phyloP scores from a whole-genome alignment of 2,113 vertebrate genomes.

The Osmerus eperlanus region DNA sequence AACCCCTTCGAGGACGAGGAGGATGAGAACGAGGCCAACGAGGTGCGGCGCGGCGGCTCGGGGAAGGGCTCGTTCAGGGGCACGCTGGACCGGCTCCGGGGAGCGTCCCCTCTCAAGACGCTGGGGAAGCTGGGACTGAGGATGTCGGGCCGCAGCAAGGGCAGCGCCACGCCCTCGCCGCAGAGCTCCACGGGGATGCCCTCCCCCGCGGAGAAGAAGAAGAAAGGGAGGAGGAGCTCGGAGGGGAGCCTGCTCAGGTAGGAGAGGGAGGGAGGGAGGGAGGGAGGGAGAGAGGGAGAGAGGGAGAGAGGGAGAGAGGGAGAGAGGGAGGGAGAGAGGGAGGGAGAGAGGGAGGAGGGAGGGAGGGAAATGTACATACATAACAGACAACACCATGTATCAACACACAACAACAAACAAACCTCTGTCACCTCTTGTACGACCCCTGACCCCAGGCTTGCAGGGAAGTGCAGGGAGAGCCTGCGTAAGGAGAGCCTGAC shows the following conservation, averaged over 20 bases:
- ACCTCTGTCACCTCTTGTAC: no score
- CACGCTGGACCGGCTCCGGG: conserved; percentile 74
- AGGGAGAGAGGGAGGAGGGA: background rate
- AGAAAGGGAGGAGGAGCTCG: conserved; percentile 73
- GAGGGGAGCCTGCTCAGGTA: conserved; percentile 81
- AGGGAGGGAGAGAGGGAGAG: background rate
- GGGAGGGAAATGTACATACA: background rate
- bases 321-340: background rate
- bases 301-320: background rate
- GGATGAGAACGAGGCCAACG: conserved; percentile 74
- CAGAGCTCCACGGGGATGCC: conserved; percentile 64
- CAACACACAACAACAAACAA: no score
- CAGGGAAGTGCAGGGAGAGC: conserved; percentile 66
- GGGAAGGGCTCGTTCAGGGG: conserved; percentile 68
- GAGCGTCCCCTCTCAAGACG: conserved; percentile 74
- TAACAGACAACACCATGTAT: no score
- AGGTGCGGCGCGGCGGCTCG: conserved; percentile 57
- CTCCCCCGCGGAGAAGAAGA: conserved; percentile 62
- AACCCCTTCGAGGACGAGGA: conserved; percentile 77
- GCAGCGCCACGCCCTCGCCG: conserved; percentile 50
- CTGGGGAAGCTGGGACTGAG: conserved; percentile 73
- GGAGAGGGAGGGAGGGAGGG: background rate
- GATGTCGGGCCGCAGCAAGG: conserved; percentile 61
- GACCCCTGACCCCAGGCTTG: conserved; percentile 55
- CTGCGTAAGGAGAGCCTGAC: conserved; percentile 60